These are phyloP conservation scores for Armadillidium nasatum DNA, from an alignment of 1,140 invertebrate species.

Conservation along the genomic window DNA sequence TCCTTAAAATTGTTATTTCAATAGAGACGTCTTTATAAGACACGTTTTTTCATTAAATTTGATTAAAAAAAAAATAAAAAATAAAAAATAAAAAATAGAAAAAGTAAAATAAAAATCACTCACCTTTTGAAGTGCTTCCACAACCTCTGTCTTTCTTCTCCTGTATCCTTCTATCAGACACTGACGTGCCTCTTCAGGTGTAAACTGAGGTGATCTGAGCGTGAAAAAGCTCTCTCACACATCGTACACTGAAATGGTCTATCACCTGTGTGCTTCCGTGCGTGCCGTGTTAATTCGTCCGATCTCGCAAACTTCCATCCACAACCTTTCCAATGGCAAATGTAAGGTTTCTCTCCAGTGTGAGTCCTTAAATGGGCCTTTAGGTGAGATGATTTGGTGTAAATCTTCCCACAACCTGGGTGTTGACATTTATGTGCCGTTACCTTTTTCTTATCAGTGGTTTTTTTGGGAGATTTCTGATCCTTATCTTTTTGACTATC, in stretches of 20 bases:
- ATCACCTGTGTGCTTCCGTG: constrained; percentile 58
- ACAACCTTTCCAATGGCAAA: constrained; percentile 68
- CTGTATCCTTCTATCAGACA: background rate
- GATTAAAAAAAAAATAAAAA: too few relatives aligned
- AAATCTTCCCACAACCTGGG: constrained; percentile 63
- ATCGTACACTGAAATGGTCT: constrained; percentile 56
- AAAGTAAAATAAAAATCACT: too few relatives aligned
- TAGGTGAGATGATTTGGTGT: constrained; percentile 67
- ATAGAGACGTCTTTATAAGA: too few relatives aligned
- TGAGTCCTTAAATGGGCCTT: constrained; percentile 63
- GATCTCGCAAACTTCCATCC: constrained; percentile 66
- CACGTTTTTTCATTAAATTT: too few relatives aligned
- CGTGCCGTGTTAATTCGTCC: constrained; percentile 62
- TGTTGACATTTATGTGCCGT: constrained; percentile 61
- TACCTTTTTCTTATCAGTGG: constrained; percentile 35
- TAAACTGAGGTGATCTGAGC: constrained; percentile 61
- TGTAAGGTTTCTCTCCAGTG: constrained; percentile 68
- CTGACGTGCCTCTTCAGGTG: constrained; percentile 60
- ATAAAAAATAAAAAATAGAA: too few relatives aligned
- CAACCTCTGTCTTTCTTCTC: too few relatives aligned
- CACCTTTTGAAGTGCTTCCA: too few relatives aligned
- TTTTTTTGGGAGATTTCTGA: constrained; percentile 32
- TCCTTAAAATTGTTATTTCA: too few relatives aligned
- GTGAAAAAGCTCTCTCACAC: constrained; percentile 60
- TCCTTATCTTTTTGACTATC: constrained; percentile 22